Base-by-base conservation (phyloP, 2,113 vertebrate species). In the Tretioscincus oriximinensis region DNA sequence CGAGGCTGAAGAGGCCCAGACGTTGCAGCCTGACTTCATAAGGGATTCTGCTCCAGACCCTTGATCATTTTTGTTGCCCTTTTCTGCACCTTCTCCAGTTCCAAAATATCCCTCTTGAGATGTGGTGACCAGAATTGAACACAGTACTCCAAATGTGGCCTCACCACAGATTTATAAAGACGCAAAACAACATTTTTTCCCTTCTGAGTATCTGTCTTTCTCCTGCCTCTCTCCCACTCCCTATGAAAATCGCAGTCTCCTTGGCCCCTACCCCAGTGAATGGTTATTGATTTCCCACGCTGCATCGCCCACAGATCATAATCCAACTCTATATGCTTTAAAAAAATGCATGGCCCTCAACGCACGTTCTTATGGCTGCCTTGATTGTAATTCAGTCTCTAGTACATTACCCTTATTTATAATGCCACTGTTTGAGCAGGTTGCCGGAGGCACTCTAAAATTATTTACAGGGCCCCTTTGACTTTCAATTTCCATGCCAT, bases 361-460 rank as follows among this genome's bases (percentile, higher is more conserved):
- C 78, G 35, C 0, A 0, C n/a, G 1, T 77, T 83, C 84, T 81
- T 84, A 49, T 35, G 69, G 87, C 66, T 28, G 85, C 85, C 90
- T 78, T 89, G 89, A 93, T 82, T 92, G 87, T 89, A 85, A 84
- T 80, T 85, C 93, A 85, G 77, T 31, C 87, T 83, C 86, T 78
- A 89, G 90, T 88, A 89, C 87, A 89, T 94, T 93, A 92, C 90
- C 87, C 88, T 93, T 91, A 93, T 92, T 95, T 93, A 91, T 87
- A 93, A 93, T 67, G 10, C 74, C 84, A 16, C 79, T 61, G 26
- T 86, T 84, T 81, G 78, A 45, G 64, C 73, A 9, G 28, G 66
- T 66, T 3, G 92, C 92, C 90, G 84, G 76, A 66, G 93, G 92
- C 90, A 5, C 1, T 85, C 71, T n/a, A 2, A 81, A 90, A 93